Evolutionary conservation across 2,797 vertebrate species (phyloP).

Genomic region (Dipus sagitta): DNA sequence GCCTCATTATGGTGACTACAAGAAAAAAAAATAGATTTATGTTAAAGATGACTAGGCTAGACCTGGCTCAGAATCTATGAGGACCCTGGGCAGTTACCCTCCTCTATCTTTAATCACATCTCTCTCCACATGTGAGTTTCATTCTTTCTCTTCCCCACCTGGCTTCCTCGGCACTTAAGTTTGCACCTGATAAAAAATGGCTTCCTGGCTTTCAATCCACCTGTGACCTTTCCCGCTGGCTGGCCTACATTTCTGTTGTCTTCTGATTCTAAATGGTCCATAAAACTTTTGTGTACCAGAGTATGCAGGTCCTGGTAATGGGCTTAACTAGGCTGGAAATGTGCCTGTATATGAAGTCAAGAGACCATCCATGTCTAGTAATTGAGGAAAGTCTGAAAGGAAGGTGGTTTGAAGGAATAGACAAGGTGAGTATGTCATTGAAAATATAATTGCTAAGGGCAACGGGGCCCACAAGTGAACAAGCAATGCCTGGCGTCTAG

Average conservation of each 20-base stretch:
- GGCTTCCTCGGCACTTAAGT: not conserved
- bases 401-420: not conserved
- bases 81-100: not conserved
- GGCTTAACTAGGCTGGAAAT: not conserved
- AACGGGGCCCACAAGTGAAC: not conserved
- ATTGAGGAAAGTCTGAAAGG: not conserved
- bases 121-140: not conserved
- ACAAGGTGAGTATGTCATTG: not conserved
- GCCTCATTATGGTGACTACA: not conserved
- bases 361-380: not conserved
- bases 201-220: not conserved
- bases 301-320: not conserved
- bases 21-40: conserved; percentile 32
- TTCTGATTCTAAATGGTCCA: not conserved
- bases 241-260: not conserved
- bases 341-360: conserved; percentile 1
- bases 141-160: not conserved
- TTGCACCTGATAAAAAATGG: conserved; percentile 8
- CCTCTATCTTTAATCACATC: not conserved
- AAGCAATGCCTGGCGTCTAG: not conserved
- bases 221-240: not conserved
- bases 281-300: not conserved
- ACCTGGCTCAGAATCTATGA: conserved; percentile 15
- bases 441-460: conserved; percentile 14
- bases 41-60: conserved; percentile 26